phyloP scores from a whole-genome alignment of 2,888 invertebrate species.

The Alsophila aescularia region DNA sequence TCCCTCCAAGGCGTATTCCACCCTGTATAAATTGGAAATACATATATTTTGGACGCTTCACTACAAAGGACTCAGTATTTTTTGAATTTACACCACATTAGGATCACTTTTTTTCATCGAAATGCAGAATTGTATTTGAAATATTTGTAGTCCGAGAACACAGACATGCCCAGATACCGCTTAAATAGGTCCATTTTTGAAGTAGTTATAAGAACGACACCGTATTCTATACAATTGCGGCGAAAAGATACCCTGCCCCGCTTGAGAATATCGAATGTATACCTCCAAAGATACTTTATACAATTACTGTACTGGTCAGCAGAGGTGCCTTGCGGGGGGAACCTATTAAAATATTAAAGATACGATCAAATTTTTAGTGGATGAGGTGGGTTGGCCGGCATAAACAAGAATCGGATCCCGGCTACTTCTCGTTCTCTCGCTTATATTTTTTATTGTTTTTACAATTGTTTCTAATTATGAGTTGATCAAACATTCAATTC shows the following conservation, averaged over 20 bases:
- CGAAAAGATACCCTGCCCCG: conserved; percentile 43
- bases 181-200: not conserved
- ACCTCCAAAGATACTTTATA: conserved; percentile 68
- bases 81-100: no score
- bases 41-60: no score
- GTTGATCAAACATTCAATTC: conserved; percentile 78
- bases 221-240: not conserved
- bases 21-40: no score
- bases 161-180: no score
- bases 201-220: not conserved
- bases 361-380: conserved; percentile 80
- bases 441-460: conserved; percentile 75
- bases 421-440: conserved; percentile 69
- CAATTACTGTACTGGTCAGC: conserved; percentile 73
- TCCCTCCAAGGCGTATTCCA: no score
- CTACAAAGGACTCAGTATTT: no score
- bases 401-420: conserved; percentile 71
- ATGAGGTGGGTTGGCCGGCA: conserved; percentile 76
- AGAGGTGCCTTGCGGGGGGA: conserved; percentile 80
- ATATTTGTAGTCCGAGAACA: no score
- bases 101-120: no score
- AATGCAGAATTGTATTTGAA: no score
- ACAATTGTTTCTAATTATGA: conserved; percentile 81
- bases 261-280: conserved; percentile 73
- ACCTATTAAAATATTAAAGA: conserved; percentile 82